A percentile compares a stretch with the other conserved stretches of the same genome.
These are phyloP conservation scores for Poecilia latipinna DNA, from an alignment of 2,113 vertebrate species.

Conservation along the genomic window DNA sequence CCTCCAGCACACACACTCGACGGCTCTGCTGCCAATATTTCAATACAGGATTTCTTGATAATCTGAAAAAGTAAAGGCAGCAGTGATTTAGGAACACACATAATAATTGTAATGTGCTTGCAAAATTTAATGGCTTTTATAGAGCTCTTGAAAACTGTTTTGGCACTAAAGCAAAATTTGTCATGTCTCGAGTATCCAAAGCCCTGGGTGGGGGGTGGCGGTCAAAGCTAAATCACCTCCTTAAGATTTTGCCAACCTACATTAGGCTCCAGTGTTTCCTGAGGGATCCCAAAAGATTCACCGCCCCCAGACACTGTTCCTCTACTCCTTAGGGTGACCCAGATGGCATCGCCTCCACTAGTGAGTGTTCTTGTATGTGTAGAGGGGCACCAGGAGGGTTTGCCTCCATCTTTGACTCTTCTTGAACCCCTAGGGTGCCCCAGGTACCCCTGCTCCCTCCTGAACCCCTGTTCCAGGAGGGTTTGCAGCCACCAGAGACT, in stretches of 20 bases:
- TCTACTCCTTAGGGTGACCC: background rate
- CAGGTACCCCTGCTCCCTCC: no score
- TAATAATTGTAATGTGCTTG: background rate
- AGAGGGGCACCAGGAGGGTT: no score
- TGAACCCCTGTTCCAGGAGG: background rate
- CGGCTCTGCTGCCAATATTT: conserved; percentile 87
- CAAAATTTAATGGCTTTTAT: background rate
- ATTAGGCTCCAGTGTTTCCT: background rate
- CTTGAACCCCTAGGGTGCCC: no score
- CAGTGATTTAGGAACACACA: background rate
- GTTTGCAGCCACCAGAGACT: background rate
- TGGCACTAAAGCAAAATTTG: no score
- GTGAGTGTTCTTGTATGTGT: no score
- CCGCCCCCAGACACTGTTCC: background rate
- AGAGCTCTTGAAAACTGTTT: no score
- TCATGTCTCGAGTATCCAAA: no score
- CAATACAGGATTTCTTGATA: conserved; percentile 88
- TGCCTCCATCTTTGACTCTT: no score
- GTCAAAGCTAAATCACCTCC: no score
- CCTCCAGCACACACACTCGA: conserved; percentile 89
- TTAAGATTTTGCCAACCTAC: no score
- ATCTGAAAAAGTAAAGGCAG: conserved; percentile 76
- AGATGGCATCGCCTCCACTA: no score
- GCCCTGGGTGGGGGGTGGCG: no score
- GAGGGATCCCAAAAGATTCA: background rate